These are phyloP conservation scores for Lycia hirtaria DNA, from an alignment of 2,888 invertebrate species.

Conservation along the genomic window DNA sequence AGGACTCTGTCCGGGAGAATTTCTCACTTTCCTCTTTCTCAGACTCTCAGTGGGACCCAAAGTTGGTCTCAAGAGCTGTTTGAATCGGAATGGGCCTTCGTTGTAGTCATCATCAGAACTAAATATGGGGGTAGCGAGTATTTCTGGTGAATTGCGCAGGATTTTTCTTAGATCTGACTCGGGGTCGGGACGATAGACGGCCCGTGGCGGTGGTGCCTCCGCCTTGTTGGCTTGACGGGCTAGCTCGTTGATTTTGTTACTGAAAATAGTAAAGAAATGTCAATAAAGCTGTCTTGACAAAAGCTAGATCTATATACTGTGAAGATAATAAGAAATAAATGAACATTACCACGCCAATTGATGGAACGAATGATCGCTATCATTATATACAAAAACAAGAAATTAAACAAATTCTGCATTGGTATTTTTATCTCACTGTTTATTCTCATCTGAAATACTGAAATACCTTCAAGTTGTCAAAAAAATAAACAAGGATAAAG, in stretches of 20 bases:
- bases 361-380: no score
- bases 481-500: no score
- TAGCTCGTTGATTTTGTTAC: constrained; percentile 81
- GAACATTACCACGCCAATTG: no score
- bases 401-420: no score
- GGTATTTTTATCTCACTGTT: no score
- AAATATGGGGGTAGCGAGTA: constrained; percentile 75
- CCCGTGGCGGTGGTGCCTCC: constrained; percentile 60
- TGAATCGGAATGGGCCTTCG: constrained; percentile 88
- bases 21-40: constrained; percentile 86
- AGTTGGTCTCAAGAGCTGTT: constrained; percentile 87
- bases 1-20: constrained; percentile 72
- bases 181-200: constrained; percentile 66
- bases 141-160: constrained; percentile 78
- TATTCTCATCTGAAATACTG: no score
- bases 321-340: no score
- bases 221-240: constrained; percentile 73
- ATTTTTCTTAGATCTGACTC: constrained; percentile 79
- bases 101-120: constrained; percentile 84
- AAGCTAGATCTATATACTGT: no score
- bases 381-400: no score
- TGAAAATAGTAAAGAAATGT: constrained; percentile 45
- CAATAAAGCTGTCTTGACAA: no score
- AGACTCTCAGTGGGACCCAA: constrained; percentile 89
- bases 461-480: no score